Base-by-base conservation (phyloP, 1,140 invertebrate genomes). In the Prorops nasuta region DNA sequence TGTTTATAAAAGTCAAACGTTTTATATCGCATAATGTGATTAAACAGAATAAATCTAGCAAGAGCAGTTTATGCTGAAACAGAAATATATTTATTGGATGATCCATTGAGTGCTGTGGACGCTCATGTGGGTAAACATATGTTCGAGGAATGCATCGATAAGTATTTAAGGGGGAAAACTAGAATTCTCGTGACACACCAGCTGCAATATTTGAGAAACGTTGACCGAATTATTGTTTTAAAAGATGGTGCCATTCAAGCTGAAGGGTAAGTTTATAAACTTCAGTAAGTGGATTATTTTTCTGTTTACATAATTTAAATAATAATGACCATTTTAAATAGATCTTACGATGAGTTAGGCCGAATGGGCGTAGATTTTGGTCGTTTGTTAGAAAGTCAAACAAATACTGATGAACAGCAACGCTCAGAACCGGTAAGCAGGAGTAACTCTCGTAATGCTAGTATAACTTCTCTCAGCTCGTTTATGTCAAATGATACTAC, bases 101-200 rank as follows among this genome's bases (percentile, higher is more conserved):
- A 84, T 59, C 80, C 81, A 6, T 60, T 83, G 8, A 81, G 79
- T 54, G 82, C 82, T 24, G 81, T 84, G 2, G 82, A 84, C 60
- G 66, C 80, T 7, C 76, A 78, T 20, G 81, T 83, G 28, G 80
- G 81, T 3, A 73, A 72, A 54, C 80, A 84, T 53, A 59, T 84
- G 24, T 83, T 83, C 42, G 63, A 76, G 3, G 56, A 78, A 42
- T 67, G 67, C 16, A 71, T 77, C 20, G 67, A 69, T 35, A 58
- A 69, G 32, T 75, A 80, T 32, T 69, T 73, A 46, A 62, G 60
- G 44, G 46, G 69, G 38, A 46, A 77, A 60, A 83, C 84, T 0
- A 74, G 86, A 24, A 83, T 93, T 42, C 77, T 93, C 6, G 88
- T 92, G 10, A 93, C 90, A 1, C 90, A 93, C 77, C 90, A 92